These are phyloP conservation scores for Rhadina sibilatrix DNA, from an alignment of 2,113 vertebrate genomes.

Conservation along the genomic window DNA sequence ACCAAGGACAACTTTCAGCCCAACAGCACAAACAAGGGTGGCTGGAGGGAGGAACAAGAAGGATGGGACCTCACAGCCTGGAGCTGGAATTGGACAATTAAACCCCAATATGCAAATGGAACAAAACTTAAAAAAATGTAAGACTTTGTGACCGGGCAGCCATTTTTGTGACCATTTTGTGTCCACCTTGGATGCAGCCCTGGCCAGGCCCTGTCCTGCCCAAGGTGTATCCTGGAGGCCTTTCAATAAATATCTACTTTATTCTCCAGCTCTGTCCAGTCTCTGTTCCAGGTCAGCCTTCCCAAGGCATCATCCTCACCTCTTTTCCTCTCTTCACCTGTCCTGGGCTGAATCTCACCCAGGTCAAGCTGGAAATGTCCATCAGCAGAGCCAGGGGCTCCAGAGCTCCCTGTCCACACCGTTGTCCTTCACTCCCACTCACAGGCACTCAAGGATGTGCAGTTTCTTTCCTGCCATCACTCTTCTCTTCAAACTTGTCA, in stretches of 20 bases:
- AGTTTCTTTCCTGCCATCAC: slow-evolving; percentile 5
- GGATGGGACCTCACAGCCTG: not conserved
- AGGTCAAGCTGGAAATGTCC: not conserved
- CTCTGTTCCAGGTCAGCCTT: not conserved
- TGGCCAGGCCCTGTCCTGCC: not conserved
- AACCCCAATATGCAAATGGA: not conserved
- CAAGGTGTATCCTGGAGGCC: not conserved
- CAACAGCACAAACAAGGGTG: not conserved
- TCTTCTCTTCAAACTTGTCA: slow-evolving; percentile 35
- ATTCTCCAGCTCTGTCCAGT: not conserved
- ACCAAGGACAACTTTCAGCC: not conserved
- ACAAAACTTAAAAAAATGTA: not conserved
- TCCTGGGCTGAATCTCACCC: not conserved
- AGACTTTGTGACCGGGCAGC: fast-evolving
- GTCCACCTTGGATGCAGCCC: not conserved
- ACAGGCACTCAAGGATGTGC: not conserved
- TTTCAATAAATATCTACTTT: not conserved
- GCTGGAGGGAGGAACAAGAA: not conserved
- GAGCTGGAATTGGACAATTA: not conserved
- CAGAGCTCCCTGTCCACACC: not conserved
- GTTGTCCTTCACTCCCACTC: not conserved
- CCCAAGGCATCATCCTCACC: not conserved
- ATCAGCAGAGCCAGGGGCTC: not conserved
- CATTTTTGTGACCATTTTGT: not conserved
- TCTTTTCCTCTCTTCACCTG: not conserved